These are phyloP conservation scores for Malthinus flaveolus DNA, from an alignment of 2,888 invertebrate genomes.

Conservation along the genomic window DNA sequence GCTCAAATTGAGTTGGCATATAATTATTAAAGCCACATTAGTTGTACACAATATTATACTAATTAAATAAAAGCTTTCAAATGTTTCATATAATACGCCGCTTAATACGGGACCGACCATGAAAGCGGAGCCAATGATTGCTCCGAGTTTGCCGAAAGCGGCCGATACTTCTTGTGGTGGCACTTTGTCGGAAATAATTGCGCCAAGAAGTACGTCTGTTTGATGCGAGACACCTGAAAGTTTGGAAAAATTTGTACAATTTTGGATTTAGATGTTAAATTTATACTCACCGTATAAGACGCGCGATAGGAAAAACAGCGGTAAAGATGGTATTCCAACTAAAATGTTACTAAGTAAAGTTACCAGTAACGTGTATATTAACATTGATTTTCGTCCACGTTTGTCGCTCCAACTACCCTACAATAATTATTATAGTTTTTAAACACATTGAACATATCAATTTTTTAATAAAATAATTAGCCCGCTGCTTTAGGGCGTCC, in stretches of 20 bases:
- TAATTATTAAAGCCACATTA: no score
- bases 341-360: conserved; percentile 56
- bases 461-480: no score
- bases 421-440: conserved; percentile 37
- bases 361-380: conserved; percentile 56
- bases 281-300: conserved; percentile 57
- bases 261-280: conserved; percentile 1
- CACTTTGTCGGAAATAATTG: conserved; percentile 64
- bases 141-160: conserved; percentile 65
- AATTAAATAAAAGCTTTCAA: conserved; percentile 57
- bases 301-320: conserved; percentile 56
- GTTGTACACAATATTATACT: conserved; percentile 46
- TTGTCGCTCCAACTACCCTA: conserved; percentile 66
- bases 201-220: conserved; percentile 64
- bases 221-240: conserved; percentile 65
- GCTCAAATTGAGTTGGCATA: no score
- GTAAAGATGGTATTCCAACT: conserved; percentile 56
- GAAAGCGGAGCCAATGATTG: conserved; percentile 66
- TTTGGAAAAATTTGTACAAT: conserved; percentile 46
- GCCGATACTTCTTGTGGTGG: conserved; percentile 56
- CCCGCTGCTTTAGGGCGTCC: no score
- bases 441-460: no score
- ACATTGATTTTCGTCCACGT: conserved; percentile 59
- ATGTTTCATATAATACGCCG: conserved; percentile 60
- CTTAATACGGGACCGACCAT: conserved; percentile 68